phyloP scores from a whole-genome alignment of 1,140 invertebrate genomes.

The Lordiphosa mommai region DNA sequence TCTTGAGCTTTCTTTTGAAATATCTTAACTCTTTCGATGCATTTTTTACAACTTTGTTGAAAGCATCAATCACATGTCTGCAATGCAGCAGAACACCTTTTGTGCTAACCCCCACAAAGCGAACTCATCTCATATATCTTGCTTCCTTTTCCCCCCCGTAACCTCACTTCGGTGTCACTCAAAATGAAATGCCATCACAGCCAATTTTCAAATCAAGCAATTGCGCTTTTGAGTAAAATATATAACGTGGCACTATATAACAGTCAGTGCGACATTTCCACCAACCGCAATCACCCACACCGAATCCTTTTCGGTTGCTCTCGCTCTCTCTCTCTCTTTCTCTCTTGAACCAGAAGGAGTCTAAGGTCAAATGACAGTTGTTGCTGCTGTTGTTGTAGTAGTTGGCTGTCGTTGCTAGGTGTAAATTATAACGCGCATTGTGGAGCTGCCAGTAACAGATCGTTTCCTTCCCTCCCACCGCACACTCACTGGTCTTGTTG shows the following conservation, averaged over 20 bases:
- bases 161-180: conserved; percentile 36
- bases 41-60: neutral
- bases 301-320: neutral
- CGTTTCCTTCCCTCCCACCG: neutral
- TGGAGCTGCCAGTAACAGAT: conserved; percentile 49
- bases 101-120: neutral
- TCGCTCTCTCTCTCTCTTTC: neutral
- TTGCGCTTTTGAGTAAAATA: conserved; percentile 63
- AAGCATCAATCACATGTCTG: conserved; percentile 5
- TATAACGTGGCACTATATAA: conserved; percentile 59
- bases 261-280: conserved; percentile 21
- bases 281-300: conserved; percentile 20
- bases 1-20: neutral
- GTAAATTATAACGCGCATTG: conserved; percentile 76
- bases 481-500: neutral
- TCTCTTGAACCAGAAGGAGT: neutral
- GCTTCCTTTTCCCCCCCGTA: neutral
- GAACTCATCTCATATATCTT: conserved; percentile 1
- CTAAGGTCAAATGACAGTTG: conserved; percentile 73
- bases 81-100: neutral
- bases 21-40: too few species aligned
- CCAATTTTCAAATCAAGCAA: conserved; percentile 73
- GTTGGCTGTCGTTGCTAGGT: conserved; percentile 41
- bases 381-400: conserved; percentile 42
- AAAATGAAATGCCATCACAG: conserved; percentile 53